phyloP scores from a whole-genome alignment of 2,797 vertebrate genomes.

The Pipistrellus nathusii region DNA sequence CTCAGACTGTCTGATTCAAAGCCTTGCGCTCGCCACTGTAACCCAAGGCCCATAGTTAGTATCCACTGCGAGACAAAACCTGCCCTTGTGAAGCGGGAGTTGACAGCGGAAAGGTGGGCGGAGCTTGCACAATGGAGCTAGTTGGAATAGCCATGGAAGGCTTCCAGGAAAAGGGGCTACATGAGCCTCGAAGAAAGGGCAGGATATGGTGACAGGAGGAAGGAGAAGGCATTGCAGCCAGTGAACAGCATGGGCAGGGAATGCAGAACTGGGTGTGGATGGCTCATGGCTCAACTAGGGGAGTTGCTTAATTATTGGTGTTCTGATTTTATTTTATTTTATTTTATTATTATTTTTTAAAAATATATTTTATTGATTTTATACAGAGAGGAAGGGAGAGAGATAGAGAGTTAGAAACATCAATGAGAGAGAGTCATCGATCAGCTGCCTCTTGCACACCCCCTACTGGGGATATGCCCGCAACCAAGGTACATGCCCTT shows the following conservation, averaged over 20 bases:
- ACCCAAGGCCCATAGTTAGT: no score
- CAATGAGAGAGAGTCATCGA: no score
- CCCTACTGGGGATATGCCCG: no score
- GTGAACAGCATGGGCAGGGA: not conserved
- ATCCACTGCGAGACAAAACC: not conserved
- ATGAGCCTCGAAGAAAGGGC: not conserved
- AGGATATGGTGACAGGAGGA: not conserved
- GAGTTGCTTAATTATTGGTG: not conserved
- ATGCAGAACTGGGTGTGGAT: not conserved
- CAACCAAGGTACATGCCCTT: no score
- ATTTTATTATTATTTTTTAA: no score
- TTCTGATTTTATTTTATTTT: not conserved
- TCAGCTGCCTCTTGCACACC: no score
- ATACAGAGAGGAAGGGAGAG: no score
- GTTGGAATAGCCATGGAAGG: not conserved
- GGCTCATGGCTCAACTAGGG: not conserved
- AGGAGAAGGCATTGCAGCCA: not conserved
- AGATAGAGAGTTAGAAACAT: no score
- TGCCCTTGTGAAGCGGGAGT: not conserved
- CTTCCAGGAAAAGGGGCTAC: not conserved
- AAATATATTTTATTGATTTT: no score
- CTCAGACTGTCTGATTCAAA: no score
- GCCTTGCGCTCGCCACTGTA: not conserved
- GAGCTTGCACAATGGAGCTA: not conserved
- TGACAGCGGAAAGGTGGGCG: not conserved